A percentile compares a stretch with the other conserved stretches of the same genome.
phyloP scores from a whole-genome alignment of 2,113 vertebrate genomes.

The Gallinago media region DNA sequence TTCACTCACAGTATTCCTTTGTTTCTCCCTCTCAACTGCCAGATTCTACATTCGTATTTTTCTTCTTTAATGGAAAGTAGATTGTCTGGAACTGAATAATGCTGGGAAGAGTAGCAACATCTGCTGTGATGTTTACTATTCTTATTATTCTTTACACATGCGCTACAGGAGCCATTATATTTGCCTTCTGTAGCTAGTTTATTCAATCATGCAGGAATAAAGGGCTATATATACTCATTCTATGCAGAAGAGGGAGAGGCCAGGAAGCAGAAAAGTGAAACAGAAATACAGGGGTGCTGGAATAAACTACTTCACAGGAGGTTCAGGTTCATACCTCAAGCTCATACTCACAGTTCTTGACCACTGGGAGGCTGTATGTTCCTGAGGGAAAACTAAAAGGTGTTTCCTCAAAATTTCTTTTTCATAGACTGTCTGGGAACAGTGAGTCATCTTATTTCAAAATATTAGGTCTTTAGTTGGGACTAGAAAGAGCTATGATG shows the following conservation, averaged over 20 bases:
- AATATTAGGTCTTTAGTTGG: background rate
- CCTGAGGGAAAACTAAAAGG: background rate
- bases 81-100: slow-evolving; percentile 25
- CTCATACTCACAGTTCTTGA: background rate
- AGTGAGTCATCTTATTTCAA: background rate
- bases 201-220: background rate
- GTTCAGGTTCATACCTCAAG: background rate
- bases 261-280: background rate
- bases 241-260: background rate
- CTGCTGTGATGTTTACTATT: slow-evolving; percentile 12
- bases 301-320: background rate
- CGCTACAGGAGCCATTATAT: background rate
- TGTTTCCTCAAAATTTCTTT: background rate
- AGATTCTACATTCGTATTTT: slow-evolving; percentile 20
- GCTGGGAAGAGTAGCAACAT: slow-evolving; percentile 4
- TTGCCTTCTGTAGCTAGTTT: background rate
- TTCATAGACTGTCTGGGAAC: background rate
- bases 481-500: background rate
- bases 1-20: background rate
- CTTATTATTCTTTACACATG: background rate
- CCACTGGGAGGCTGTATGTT: background rate
- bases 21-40: background rate
- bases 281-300: background rate
- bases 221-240: background rate
- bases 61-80: slow-evolving; percentile 21